Evolutionary conservation across 2,888 invertebrate genomes (phyloP), one percentile per base, ranked within the genome.

Genomic region (Rhogogaster chlorosoma): DNA sequence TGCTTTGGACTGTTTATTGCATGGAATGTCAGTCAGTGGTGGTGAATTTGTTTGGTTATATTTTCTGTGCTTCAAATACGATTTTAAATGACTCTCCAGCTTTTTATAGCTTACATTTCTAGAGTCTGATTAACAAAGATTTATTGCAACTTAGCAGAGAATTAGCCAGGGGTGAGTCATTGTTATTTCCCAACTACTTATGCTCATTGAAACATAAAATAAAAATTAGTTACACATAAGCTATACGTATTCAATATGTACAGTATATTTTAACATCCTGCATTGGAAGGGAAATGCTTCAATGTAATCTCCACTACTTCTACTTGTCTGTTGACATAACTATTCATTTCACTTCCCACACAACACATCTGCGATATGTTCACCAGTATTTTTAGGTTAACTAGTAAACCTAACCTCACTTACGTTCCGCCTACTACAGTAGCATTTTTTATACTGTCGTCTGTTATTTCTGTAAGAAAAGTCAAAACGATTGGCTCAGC

Each of bases 41-140:
- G 80, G 57, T 61, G 80, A 80, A 80, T 80, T 80, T 80, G 80
- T 80, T 80, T 80, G 80, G 80, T 80, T 61, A 38, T 61, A 61
- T 80, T 80, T 61, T 22, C 22, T 22, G 80, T 61, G 80, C 38
- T 38, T 38, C 1, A 36, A 12, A 61, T 80, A 80, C 26, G 22
- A 61, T 61, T 49, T 12, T 18, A 61, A 80, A 80, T 80, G 80
- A 80, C 22, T 80, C 18, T 15, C 12, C 57, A 80, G 57, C 80
- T 38, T 36, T 15, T 80, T 12, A 2, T 22, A 32, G 38, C 38
- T n/a, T 4, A 57, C 22, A 80, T 80, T 38, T 6, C 10, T n/a
- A 22, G 32, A 61, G 61, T 80, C 38, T 80, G 61, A 61, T 61
- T 32, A 18, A n/a, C 6, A 36, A 36, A 38, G 38, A 38, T 36